Conservation (phyloP, 2,888 invertebrate species). For the Eilema caniola region DNA sequence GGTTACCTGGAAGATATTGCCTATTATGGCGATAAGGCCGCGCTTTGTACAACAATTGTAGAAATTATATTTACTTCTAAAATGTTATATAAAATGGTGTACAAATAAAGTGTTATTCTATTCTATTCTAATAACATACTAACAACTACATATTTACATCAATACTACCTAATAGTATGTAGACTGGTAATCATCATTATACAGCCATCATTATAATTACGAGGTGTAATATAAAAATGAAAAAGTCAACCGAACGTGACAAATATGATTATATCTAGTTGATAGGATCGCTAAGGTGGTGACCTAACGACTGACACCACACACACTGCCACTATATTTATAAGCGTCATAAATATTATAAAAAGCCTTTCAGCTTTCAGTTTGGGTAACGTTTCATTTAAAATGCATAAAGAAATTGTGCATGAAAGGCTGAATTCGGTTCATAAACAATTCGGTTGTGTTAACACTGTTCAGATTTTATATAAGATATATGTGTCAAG, state of each 20-base stretch:
- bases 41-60: no score
- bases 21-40: no score
- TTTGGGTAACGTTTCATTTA: background rate
- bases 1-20: no score
- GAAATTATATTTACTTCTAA: no score
- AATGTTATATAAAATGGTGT: no score
- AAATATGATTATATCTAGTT: background rate
- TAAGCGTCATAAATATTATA: background rate
- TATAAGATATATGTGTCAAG: background rate
- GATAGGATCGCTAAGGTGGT: background rate
- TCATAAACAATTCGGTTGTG: background rate
- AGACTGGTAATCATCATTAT: conserved; percentile 9
- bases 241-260: background rate
- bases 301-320: background rate
- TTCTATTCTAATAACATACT: no score
- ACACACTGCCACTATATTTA: background rate
- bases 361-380: background rate
- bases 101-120: no score
- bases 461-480: background rate
- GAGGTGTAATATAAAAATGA: background rate
- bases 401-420: conserved; percentile 1
- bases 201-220: background rate
- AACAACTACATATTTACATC: background rate
- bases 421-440: background rate
- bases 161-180: background rate